Conservation (phyloP, 2,797 vertebrate genomes). For the Mormyrus proboscirostris region DNA sequence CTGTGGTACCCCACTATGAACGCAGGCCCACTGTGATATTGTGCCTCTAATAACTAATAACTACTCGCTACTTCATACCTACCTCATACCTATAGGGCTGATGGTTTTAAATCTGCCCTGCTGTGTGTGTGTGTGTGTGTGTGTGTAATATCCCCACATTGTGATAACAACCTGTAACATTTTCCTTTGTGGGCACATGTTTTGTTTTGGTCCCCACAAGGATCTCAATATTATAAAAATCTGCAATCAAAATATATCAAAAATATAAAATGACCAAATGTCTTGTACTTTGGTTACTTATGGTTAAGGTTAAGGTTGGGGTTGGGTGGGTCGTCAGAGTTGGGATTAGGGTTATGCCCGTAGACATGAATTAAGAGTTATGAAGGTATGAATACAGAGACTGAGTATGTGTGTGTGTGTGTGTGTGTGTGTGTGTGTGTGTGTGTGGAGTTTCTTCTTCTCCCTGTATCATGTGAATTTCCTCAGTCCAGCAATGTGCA, state of each 20-base stretch:
- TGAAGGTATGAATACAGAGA: background rate
- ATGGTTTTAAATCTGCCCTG: background rate
- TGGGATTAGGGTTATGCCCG: background rate
- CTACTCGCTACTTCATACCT: background rate
- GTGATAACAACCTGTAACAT: background rate
- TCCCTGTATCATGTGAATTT: background rate
- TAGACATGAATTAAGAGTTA: background rate
- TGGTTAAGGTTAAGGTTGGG: background rate
- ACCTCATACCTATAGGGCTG: background rate
- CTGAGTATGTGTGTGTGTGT: background rate
- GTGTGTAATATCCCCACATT: background rate
- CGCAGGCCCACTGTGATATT: no score
- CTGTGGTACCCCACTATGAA: no score
- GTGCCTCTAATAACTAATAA: no score
- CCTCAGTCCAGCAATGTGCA: background rate
- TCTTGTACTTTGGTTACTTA: background rate
- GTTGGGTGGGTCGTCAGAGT: background rate
- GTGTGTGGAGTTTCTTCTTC: background rate
- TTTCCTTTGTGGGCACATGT: background rate
- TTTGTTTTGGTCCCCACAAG: background rate
- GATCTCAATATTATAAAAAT: background rate
- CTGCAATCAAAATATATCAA: no score
- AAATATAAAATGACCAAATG: no score
- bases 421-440: background rate
- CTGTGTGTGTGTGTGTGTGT: background rate